Conservation (phyloP, 2,797 vertebrate species). For the Lacerta agilis region DNA sequence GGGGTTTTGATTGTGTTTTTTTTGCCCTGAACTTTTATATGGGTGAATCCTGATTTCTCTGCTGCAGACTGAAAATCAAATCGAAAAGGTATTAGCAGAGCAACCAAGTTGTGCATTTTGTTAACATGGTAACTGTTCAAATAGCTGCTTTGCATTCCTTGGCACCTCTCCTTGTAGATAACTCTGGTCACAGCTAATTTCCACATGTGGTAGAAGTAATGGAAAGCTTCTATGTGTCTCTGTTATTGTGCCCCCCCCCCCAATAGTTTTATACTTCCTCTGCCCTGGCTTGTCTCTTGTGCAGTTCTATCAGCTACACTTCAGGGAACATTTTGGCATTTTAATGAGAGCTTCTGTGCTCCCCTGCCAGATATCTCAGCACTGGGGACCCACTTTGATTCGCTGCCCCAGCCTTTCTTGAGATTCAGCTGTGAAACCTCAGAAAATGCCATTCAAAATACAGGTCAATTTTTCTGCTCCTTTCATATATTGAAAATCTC, state of each 20-base stretch:
- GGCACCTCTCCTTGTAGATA: not conserved
- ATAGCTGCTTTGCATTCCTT: not conserved
- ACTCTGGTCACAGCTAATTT: not conserved
- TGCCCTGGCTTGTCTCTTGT: not conserved
- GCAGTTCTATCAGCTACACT: conserved; percentile 8
- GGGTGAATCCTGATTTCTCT: not conserved
- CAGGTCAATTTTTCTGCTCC: not conserved
- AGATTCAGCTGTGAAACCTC: conserved; percentile 6
- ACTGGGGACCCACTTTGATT: not conserved
- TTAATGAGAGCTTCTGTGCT: conserved; percentile 19
- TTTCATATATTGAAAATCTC: conserved; percentile 9
- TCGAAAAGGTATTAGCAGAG: not conserved
- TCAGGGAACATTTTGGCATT: not conserved
- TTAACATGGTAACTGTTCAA: not conserved
- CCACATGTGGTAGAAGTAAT: not conserved
- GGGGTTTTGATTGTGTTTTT: too few species aligned
- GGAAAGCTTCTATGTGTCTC: not conserved
- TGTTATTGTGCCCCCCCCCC: not conserved
- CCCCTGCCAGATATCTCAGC: not conserved
- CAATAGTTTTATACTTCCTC: not conserved
- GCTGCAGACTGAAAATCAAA: not conserved
- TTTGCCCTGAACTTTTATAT: not conserved
- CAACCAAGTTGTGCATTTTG: not conserved
- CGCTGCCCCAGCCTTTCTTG: conserved; percentile 6
- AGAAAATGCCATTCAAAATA: not conserved